Percentiles rank a stretch among this genome's conserved stretches.
phyloP scores from a whole-genome alignment of 2,888 invertebrate genomes.

The Laspeyria flexula region DNA sequence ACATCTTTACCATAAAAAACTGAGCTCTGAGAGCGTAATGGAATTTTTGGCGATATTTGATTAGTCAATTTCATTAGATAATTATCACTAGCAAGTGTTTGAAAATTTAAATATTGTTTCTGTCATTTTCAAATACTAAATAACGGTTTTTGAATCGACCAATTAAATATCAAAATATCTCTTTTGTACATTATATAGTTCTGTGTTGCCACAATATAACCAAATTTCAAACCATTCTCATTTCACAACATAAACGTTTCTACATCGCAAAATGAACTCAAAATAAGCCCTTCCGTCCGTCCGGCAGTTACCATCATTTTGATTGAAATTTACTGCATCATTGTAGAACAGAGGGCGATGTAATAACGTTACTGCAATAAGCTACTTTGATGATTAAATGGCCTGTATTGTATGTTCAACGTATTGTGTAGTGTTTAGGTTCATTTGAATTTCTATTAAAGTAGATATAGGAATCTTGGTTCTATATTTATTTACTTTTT shows the following conservation, averaged over 20 bases:
- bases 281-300: conserved; percentile 61
- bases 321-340: conserved; percentile 81
- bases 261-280: conserved; percentile 30
- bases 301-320: conserved; percentile 78
- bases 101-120: too few relatives aligned
- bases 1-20: too few relatives aligned
- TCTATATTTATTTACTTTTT: background rate
- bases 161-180: too few relatives aligned
- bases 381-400: conserved; percentile 82
- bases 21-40: too few relatives aligned
- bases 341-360: conserved; percentile 65
- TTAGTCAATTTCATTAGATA: too few relatives aligned
- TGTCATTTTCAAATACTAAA: too few relatives aligned
- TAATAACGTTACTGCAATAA: conserved; percentile 72
- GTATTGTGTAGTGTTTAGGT: conserved; percentile 32
- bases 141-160: too few relatives aligned
- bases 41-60: too few relatives aligned
- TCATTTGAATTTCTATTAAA: background rate
- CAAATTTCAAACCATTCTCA: too few relatives aligned
- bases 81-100: too few relatives aligned
- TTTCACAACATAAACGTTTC: conserved; percentile 14
- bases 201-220: too few relatives aligned
- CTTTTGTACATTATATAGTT: too few relatives aligned
- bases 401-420: conserved; percentile 38
- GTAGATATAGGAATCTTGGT: background rate